phyloP scores from a whole-genome alignment of 2,888 invertebrate species.

The Tiliacea citrago region DNA sequence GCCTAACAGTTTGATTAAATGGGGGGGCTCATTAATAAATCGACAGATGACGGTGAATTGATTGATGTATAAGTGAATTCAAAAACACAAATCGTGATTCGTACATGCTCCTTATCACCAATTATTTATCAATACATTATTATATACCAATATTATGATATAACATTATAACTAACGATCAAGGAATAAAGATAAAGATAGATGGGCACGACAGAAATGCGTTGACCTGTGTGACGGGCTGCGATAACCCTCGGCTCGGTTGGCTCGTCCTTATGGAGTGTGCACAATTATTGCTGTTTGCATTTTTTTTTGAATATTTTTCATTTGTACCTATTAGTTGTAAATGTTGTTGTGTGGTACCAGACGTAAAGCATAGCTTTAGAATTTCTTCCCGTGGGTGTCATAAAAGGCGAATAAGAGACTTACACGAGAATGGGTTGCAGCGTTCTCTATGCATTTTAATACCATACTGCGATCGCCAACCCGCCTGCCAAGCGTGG shows the following conservation, averaged over 20 bases:
- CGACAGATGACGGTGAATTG: background rate
- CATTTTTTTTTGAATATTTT: conserved; percentile 21
- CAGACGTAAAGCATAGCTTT: too few relatives aligned
- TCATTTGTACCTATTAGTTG: background rate
- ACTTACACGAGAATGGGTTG: too few relatives aligned
- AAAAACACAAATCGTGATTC: conserved; percentile 4
- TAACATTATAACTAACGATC: conserved; percentile 70
- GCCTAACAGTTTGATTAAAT: background rate
- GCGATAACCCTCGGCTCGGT: conserved; percentile 78
- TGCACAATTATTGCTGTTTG: conserved; percentile 53
- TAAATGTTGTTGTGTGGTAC: background rate
- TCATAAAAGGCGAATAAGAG: too few relatives aligned
- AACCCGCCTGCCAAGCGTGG: too few relatives aligned
- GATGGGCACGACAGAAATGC: conserved; percentile 73
- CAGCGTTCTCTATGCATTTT: too few relatives aligned
- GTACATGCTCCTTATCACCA: conserved; percentile 11
- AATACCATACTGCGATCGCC: too few relatives aligned
- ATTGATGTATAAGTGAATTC: background rate
- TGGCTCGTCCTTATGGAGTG: conserved; percentile 67
- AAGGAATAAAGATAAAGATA: conserved; percentile 78
- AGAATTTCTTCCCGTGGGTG: too few relatives aligned
- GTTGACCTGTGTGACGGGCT: conserved; percentile 76
- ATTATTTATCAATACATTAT: conserved; percentile 12
- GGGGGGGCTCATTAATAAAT: too few relatives aligned
- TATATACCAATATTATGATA: conserved; percentile 40